Evolutionary conservation across 2,113 vertebrate species (phyloP).

Genomic region (Cyprinodon variegatus): DNA sequence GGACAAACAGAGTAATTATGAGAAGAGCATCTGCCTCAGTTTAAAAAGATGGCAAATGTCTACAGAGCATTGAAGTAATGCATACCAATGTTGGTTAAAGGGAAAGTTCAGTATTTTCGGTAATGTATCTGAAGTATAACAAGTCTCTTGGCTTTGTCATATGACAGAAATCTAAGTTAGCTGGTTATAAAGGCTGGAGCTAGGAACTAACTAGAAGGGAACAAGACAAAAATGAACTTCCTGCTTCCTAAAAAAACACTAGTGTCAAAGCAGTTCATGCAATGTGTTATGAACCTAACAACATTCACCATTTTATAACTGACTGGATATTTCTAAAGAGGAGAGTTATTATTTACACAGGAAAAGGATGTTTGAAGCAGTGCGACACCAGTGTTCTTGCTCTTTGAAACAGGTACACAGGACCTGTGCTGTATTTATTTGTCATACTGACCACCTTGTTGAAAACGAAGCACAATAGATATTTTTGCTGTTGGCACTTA

Average conservation of each 20-base stretch:
- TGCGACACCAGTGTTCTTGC: neutral
- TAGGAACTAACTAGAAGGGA: neutral
- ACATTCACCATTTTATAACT: neutral
- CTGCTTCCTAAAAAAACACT: neutral
- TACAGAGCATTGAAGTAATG: constrained; percentile 39
- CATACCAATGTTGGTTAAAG: constrained; percentile 11
- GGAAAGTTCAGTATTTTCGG: neutral
- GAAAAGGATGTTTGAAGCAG: neutral
- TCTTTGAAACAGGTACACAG: no score
- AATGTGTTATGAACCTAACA: neutral
- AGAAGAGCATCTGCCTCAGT: constrained; percentile 32
- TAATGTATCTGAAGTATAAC: neutral
- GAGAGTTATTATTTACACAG: neutral
- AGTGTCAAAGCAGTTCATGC: neutral
- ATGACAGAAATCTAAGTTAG: neutral
- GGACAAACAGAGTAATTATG: constrained; percentile 18
- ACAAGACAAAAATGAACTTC: neutral
- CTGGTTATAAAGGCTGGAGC: neutral
- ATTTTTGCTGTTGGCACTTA: neutral
- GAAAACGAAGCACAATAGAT: neutral
- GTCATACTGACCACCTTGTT: no score
- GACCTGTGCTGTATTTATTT: no score
- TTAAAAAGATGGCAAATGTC: constrained; percentile 16
- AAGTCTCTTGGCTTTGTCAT: neutral
- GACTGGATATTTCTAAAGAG: no score